A percentile compares a stretch with the other conserved stretches of the same genome.
Evolutionary conservation across 1,140 invertebrate species (phyloP).

Genomic region (Arctopsyche grandis): DNA sequence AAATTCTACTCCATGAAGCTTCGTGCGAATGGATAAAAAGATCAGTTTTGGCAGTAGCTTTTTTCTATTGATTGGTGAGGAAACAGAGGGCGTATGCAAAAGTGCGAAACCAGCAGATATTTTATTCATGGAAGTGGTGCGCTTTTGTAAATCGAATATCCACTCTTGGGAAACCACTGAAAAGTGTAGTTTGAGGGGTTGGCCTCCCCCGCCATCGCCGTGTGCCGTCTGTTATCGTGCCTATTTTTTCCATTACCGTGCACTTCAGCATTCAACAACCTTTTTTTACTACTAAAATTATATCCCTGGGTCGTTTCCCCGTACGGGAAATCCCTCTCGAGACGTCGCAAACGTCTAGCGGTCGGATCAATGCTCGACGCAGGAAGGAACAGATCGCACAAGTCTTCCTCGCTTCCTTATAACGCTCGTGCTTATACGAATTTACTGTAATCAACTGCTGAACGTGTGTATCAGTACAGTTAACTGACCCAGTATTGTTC

Average conservation of each 20-base stretch:
- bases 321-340: background rate
- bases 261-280: slow-evolving; percentile 30
- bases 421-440: background rate
- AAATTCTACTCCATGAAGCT: too few relatives aligned
- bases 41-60: too few relatives aligned
- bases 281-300: slow-evolving; percentile 2
- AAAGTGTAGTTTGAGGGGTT: slow-evolving; percentile 17
- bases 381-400: too few relatives aligned
- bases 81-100: too few relatives aligned
- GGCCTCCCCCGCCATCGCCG: slow-evolving; percentile 1
- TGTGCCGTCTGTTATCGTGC: slow-evolving; percentile 29
- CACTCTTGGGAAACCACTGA: slow-evolving; percentile 28
- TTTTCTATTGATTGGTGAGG: too few relatives aligned
- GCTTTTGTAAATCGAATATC: slow-evolving; percentile 23
- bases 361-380: too few relatives aligned
- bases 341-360: background rate
- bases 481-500: background rate
- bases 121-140: slow-evolving; percentile 10
- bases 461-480: background rate
- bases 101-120: slow-evolving; percentile 1
- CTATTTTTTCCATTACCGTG: slow-evolving; percentile 30
- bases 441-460: background rate
- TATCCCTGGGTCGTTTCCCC: background rate
- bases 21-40: too few relatives aligned
- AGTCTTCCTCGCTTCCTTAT: background rate